Evolutionary conservation across 2,888 invertebrate genomes (phyloP), one percentile per base, ranked within the genome.

Genomic region (Tenthredo mesomela): DNA sequence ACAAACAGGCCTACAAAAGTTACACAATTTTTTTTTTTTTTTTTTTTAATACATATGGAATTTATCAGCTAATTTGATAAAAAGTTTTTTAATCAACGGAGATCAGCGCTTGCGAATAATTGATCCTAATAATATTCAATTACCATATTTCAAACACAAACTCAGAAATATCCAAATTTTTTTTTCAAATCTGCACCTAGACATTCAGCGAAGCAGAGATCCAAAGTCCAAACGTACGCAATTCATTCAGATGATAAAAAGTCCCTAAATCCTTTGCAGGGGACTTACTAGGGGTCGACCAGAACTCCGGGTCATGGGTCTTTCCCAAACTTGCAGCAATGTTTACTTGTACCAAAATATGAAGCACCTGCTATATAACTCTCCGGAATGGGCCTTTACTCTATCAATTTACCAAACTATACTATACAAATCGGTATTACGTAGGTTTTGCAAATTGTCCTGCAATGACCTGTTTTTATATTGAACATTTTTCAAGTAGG

Each of bases 1-100:
- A 88, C 37, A 84, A 82, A 33, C 54, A 67, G n/a, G 86, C 87
- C 50, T 89, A 89, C 77, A 87, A 87, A 84, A 84, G 86, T 65
- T 78, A 15, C 33, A 50, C 73, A 84, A 85, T 37, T 37, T 88
- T 88, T 80, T 61, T 87, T 33, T 33, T 4, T 4, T 4, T 33
- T n/a, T 78, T n/a, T 88, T 37, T 85, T 88, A 71, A 82, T 82
- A 18, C 18, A 58, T 47, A 15, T 12, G 5, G 43, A 25, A 47
- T 12, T 75, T 25, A 70, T 70, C 37, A 15, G 33, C 9, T 5
- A 70, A 12, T 70, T 29, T 4, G 7, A 40, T 29, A 37, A 9
- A 12, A 25, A 18, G 33, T 33, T 18, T 33, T 12, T 15, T 0
- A 40, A 9, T 33, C 12, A 25, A 10, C 25, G 21, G 61, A 61